Percentiles rank a stretch among this genome's conserved stretches.
Conservation (phyloP, 2,888 invertebrate genomes). For the Lymantria dispar region DNA sequence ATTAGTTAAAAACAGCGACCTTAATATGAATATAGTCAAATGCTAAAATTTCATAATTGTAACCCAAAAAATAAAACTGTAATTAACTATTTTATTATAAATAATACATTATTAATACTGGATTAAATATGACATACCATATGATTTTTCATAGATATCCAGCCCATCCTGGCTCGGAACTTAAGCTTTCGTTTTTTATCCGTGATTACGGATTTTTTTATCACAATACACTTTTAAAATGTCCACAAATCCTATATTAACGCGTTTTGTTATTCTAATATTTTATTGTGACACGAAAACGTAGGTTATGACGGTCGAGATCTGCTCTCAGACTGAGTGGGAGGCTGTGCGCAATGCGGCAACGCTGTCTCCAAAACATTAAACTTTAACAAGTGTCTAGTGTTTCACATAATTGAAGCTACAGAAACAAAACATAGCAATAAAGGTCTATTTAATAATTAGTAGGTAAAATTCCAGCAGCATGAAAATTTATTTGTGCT, state of each 20-base stretch:
- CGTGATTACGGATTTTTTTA: constrained; percentile 44
- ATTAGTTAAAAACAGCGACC: no score
- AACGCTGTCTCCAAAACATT: constrained; percentile 57
- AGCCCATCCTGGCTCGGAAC: constrained; percentile 71
- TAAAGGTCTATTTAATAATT: no score
- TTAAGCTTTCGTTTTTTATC: constrained; percentile 61
- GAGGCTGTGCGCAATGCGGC: constrained; percentile 82
- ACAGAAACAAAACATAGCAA: no score
- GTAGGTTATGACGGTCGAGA: constrained; percentile 72
- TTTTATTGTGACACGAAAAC: constrained; percentile 34
- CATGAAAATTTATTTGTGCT: no score
- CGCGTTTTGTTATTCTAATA: constrained; percentile 27
- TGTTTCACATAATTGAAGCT: no score
- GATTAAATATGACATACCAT: constrained; percentile 57
- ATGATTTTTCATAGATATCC: constrained; percentile 80
- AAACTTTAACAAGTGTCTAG: constrained; percentile 30
- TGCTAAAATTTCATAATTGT: no score
- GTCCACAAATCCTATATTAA: constrained; percentile 24
- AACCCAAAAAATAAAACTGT: no score
- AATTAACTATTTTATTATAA: no score
- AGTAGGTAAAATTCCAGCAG: no score
- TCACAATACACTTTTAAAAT: constrained; percentile 23
- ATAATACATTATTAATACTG: neutral
- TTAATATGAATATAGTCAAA: no score
- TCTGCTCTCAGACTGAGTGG: constrained; percentile 71